Conservation (phyloP, 1,140 invertebrate species). For the Platorchestia sp. region DNA sequence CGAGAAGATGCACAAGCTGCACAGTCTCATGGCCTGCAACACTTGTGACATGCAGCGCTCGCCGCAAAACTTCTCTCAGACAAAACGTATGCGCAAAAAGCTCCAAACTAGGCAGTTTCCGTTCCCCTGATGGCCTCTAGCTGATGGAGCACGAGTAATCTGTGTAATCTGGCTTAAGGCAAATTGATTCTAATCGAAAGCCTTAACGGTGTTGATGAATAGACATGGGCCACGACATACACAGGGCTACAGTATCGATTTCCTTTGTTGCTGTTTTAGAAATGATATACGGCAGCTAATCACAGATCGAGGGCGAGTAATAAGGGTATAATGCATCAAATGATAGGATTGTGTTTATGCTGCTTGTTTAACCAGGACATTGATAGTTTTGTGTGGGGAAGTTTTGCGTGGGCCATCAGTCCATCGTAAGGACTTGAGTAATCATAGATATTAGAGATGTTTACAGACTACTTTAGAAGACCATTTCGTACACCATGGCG, state of each 20-base stretch:
- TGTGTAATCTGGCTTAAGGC: conserved; percentile 42
- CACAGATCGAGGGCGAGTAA: conserved; percentile 38
- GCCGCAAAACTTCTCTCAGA: neutral
- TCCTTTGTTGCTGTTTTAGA: conserved; percentile 44
- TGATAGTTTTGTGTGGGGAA: conserved; percentile 32
- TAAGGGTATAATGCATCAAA: conserved; percentile 49
- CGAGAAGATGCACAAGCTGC: neutral
- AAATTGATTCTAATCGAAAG: conserved; percentile 49
- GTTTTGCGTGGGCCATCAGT: conserved; percentile 5
- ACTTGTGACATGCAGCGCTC: neutral
- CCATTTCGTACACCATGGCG: conserved; percentile 39
- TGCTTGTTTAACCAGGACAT: conserved; percentile 40
- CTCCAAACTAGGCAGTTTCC: neutral
- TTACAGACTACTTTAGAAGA: conserved; percentile 44
- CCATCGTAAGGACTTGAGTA: conserved; percentile 38
- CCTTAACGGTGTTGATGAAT: conserved; percentile 46
- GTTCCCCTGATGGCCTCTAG: conserved; percentile 9
- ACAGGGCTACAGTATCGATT: conserved; percentile 21
- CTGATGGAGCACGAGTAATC: conserved; percentile 38
- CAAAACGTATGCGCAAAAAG: neutral
- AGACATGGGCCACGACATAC: conserved; percentile 41
- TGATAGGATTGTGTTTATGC: conserved; percentile 43
- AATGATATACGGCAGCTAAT: conserved; percentile 48
- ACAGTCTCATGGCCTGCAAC: neutral
- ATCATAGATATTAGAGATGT: conserved; percentile 45